These are phyloP conservation scores for Brachyalestes nurse DNA, from an alignment of 2,797 vertebrate genomes.

Conservation along the genomic window DNA sequence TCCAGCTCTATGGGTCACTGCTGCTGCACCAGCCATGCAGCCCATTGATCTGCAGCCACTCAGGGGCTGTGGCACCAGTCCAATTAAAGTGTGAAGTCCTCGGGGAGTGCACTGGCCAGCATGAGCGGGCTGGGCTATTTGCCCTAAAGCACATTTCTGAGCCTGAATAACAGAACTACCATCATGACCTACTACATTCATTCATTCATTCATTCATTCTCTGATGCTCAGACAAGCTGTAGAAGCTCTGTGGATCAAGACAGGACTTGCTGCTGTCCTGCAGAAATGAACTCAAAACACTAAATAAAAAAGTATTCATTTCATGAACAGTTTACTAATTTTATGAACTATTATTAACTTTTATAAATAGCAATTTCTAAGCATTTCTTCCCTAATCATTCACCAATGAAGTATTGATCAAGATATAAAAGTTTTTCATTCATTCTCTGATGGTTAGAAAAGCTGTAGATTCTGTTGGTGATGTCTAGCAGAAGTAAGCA, in stretches of 20 bases:
- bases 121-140: slow-evolving; percentile 27
- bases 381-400: too few species aligned
- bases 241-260: not conserved
- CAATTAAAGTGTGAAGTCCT: slow-evolving; percentile 66
- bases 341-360: too few species aligned
- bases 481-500: too few species aligned
- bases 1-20: slow-evolving; percentile 57
- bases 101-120: slow-evolving; percentile 40
- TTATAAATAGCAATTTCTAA: too few species aligned
- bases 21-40: slow-evolving; percentile 49
- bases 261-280: not conserved
- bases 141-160: slow-evolving; percentile 27
- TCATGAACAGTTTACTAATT: not conserved
- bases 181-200: too few species aligned
- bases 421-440: too few species aligned
- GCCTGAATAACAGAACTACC: not conserved
- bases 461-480: too few species aligned
- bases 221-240: not conserved
- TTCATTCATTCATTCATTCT: not conserved
- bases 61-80: slow-evolving; percentile 61
- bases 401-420: too few species aligned
- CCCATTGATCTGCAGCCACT: slow-evolving; percentile 55
- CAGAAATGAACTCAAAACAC: not conserved
- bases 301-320: not conserved
- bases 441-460: too few species aligned